These are phyloP conservation scores for Melieria crassipennis DNA, from an alignment of 2,888 invertebrate species.

Conservation along the genomic window DNA sequence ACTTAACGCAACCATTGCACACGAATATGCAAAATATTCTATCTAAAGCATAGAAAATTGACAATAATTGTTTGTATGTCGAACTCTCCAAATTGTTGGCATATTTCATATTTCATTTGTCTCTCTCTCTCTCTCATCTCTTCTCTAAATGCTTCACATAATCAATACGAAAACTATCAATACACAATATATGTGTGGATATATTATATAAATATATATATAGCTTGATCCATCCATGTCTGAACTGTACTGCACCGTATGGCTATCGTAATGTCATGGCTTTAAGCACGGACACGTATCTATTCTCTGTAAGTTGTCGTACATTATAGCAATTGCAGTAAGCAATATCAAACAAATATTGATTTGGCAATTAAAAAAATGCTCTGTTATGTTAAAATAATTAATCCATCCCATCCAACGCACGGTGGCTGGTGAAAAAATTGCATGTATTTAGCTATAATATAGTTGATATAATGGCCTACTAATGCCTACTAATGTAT, in stretches of 20 bases:
- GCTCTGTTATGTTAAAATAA: too few relatives aligned
- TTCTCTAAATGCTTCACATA: conserved; percentile 20
- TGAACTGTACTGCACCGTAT: conserved; percentile 92
- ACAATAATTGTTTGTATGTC: neutral
- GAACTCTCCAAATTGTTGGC: conserved; percentile 15
- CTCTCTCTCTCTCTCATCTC: conserved; percentile 33
- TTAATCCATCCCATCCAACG: too few relatives aligned
- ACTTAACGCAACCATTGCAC: too few relatives aligned
- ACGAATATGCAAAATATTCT: neutral
- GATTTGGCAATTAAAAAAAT: neutral
- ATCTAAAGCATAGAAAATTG: neutral
- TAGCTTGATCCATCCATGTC: conserved; percentile 77
- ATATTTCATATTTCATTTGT: conserved; percentile 27
- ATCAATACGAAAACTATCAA: conserved; percentile 8
- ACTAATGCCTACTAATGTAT: conserved; percentile 9
- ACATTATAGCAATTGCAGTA: conserved; percentile 37
- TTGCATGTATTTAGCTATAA: conserved; percentile 12
- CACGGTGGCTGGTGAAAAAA: neutral
- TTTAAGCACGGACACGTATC: conserved; percentile 82
- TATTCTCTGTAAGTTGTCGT: conserved; percentile 83
- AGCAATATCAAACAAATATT: neutral
- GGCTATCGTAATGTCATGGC: conserved; percentile 95
- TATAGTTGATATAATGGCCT: neutral
- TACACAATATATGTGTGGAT: conserved; percentile 35
- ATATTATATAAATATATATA: conserved; percentile 33